These are phyloP conservation scores for Okamejei kenojei DNA, from an alignment of 2,797 vertebrate species.

Conservation along the genomic window DNA sequence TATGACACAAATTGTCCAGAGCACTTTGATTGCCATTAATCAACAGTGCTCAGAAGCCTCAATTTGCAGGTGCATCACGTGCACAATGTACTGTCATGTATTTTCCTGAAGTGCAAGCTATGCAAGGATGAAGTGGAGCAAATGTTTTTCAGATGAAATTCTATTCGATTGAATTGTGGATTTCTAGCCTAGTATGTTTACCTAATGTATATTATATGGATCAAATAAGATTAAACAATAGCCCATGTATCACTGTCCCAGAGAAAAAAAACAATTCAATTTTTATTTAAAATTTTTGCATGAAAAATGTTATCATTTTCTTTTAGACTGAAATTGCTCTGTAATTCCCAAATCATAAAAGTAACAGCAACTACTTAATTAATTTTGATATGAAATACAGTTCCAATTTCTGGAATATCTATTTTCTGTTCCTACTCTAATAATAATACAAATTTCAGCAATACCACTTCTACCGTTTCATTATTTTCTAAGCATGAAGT, in stretches of 20 bases:
- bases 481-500: neutral
- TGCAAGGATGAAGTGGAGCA: no score
- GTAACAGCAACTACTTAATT: neutral
- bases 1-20: no score
- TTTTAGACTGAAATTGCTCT: neutral
- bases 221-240: neutral
- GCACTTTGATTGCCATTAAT: no score
- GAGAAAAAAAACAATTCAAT: neutral
- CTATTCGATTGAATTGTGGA: no score
- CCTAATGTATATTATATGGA: neutral
- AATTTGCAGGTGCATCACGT: no score
- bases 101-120: no score
- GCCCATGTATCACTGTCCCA: neutral
- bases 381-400: constrained; percentile 3
- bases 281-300: neutral
- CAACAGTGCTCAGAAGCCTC: no score
- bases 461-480: neutral
- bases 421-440: neutral
- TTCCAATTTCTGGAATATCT: neutral
- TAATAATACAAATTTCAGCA: neutral
- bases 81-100: no score
- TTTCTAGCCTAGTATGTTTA: neutral
- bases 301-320: neutral
- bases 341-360: neutral
- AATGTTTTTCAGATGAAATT: no score